Conservation (phyloP, 2,888 invertebrate genomes). For the Rhamnusium bicolor region DNA sequence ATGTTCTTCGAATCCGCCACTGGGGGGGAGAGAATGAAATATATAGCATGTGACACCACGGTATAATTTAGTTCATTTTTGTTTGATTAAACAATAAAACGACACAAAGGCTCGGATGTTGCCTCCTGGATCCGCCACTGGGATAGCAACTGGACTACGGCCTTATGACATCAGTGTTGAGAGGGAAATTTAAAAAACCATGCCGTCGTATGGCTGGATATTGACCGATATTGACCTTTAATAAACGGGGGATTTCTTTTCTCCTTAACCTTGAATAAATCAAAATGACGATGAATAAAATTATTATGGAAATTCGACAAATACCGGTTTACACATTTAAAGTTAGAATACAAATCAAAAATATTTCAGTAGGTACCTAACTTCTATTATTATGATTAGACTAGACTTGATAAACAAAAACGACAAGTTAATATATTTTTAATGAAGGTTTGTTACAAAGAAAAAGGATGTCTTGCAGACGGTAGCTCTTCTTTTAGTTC, state of each 20-base stretch:
- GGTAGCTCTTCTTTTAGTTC: background rate
- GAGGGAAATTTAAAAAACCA: background rate
- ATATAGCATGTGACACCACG: no score
- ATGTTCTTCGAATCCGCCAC: no score
- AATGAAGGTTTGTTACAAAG: background rate
- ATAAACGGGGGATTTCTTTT: slow-evolving; percentile 22
- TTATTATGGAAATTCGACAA: slow-evolving; percentile 1
- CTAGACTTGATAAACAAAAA: no score
- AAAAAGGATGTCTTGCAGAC: no score
- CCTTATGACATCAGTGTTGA: no score
- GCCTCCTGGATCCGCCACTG: no score
- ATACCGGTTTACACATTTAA: slow-evolving; percentile 21
- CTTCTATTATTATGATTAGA: background rate
- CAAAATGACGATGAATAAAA: slow-evolving; percentile 13
- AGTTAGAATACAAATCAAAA: background rate
- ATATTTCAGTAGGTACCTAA: background rate
- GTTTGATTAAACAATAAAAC: no score
- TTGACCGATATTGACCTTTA: slow-evolving; percentile 26
- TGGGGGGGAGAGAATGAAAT: no score
- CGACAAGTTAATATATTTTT: no score
- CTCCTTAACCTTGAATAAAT: slow-evolving; percentile 6
- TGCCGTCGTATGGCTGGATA: background rate
- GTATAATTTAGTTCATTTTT: no score
- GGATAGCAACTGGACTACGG: no score
- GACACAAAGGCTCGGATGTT: no score